Evolutionary conservation across 2,797 vertebrate genomes (phyloP), one percentile per base, ranked within the genome.

Genomic region (Monodelphis domestica): DNA sequence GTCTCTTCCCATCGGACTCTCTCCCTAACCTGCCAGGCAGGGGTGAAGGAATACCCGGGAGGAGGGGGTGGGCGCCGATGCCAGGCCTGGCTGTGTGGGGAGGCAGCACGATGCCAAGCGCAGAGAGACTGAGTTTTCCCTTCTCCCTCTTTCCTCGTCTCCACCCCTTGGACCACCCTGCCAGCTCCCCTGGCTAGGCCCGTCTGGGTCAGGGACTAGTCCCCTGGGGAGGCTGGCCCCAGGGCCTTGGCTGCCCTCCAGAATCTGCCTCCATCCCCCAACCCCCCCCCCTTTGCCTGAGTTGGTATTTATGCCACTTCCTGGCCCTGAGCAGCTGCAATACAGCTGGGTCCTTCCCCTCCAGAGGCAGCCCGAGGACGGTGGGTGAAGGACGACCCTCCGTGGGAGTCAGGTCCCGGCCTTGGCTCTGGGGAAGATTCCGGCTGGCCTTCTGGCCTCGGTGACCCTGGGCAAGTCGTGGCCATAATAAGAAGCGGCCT

Each of bases 1-100:
- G 97, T 97, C 97, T 97, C 97, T 96, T 6, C 38, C 94, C 0
- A 96, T 91, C 70, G 95, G 52, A n/a, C n/a, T n/a, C n/a, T n/a
- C n/a, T n/a, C n/a, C n/a, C 33, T 33, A n/a, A 63, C 59, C 59
- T 63, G 59, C 33, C n/a, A 78, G 63, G 21, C 63, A 38, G 63
- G n/a, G 63, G 6, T 59, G 63, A 78, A n/a, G n/a, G 63, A 70
- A 70, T 38, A 14, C 30, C 30, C 12, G 11, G 11, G 57, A 17
- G 54, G 15, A 54, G 3, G 15, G 17, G 15, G 14, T 21, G 54
- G 63, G 63, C 63, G 24, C 63, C 7, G 21, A 78, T 45, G 63
- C 63, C n/a, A 70, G 63, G 38, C n/a, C n/a, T n/a, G 38, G 15
- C 59, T 70, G 59, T 12, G 59, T n/a, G 15, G 33, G 59, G 59